A percentile compares a stretch with the other conserved stretches of the same genome.
Evolutionary conservation across 92 coral and sea anemone genomes (phyloP).

Genomic region (Bergia sp.): DNA sequence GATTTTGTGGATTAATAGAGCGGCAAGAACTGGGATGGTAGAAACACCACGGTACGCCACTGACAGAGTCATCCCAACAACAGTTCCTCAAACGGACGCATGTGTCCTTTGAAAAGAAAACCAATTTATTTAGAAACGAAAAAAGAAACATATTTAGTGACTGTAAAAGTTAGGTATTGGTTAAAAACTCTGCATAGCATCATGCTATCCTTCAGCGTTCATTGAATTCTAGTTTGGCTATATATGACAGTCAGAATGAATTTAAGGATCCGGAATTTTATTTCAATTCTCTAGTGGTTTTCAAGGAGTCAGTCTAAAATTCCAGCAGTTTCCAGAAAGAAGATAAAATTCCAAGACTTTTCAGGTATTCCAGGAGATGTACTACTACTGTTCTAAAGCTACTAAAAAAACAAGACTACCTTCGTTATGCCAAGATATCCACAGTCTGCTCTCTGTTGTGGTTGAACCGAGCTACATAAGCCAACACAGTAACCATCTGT

Average conservation of each 20-base stretch:
- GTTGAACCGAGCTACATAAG: slow-evolving; percentile 83
- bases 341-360: no score
- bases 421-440: slow-evolving; percentile 81
- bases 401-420: neutral
- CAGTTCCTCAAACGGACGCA: slow-evolving; percentile 76
- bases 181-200: no score
- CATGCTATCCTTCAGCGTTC: no score
- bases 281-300: no score
- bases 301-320: no score
- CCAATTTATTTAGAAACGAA: neutral
- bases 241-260: no score
- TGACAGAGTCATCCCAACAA: slow-evolving; percentile 87
- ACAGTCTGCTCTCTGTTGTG: slow-evolving; percentile 83
- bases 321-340: no score
- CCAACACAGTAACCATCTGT: slow-evolving; percentile 87
- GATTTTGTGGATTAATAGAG: slow-evolving; percentile 67
- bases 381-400: neutral
- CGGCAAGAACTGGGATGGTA: slow-evolving; percentile 93
- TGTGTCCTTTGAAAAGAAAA: slow-evolving; percentile 9
- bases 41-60: slow-evolving; percentile 88
- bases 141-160: no score
- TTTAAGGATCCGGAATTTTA: no score
- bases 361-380: neutral
- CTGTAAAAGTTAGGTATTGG: no score
- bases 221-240: no score